Percentiles rank a stretch among this genome's conserved stretches.
These are phyloP conservation scores for Mythimna ferrago DNA, from an alignment of 2,888 invertebrate genomes.

Conservation along the genomic window DNA sequence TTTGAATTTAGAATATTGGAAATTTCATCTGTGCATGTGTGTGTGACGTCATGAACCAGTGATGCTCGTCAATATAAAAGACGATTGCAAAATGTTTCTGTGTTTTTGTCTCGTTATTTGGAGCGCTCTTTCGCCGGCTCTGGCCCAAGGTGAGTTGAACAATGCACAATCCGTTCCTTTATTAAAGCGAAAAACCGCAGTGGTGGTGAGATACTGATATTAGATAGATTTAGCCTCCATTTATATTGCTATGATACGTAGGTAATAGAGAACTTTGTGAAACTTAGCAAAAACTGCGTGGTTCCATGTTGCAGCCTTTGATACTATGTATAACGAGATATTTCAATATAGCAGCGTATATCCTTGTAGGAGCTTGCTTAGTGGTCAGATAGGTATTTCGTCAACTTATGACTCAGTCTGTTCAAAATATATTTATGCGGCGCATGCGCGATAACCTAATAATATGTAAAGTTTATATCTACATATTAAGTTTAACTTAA, in stretches of 20 bases:
- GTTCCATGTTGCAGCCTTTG: constrained; percentile 12
- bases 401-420: constrained; percentile 60
- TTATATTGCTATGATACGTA: constrained; percentile 52
- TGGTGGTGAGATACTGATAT: constrained; percentile 54
- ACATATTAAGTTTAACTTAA: constrained; percentile 2
- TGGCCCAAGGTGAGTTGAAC: constrained; percentile 87
- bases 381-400: constrained; percentile 56
- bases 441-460: constrained; percentile 48
- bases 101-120: constrained; percentile 84
- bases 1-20: constrained; percentile 63
- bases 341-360: constrained; percentile 16
- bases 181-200: constrained; percentile 66
- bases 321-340: constrained; percentile 7
- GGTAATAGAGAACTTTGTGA: constrained; percentile 45
- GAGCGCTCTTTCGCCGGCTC: constrained; percentile 84
- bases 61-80: constrained; percentile 70
- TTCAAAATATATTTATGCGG: constrained; percentile 46
- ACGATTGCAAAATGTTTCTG: constrained; percentile 85
- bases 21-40: constrained; percentile 66
- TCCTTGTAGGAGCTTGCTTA: constrained; percentile 28
- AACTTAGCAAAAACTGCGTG: constrained; percentile 20
- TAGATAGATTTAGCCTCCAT: constrained; percentile 64
- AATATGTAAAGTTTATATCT: constrained; percentile 12
- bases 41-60: constrained; percentile 81
- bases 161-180: constrained; percentile 74